phyloP scores from a whole-genome alignment of 2,888 invertebrate species.

The Trilocha varians region DNA sequence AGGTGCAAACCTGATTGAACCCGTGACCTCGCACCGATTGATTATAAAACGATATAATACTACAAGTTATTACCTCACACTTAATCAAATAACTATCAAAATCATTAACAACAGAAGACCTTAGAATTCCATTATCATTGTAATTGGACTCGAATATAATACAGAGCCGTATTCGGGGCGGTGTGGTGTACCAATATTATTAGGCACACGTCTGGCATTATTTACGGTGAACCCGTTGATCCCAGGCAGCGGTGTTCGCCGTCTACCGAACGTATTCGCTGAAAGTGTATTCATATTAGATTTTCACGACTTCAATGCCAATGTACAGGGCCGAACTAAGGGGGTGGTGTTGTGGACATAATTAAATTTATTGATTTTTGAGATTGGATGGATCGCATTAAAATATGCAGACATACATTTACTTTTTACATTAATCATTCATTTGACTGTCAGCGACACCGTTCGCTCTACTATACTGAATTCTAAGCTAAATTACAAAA shows the following conservation, averaged over 20 bases:
- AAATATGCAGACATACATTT: no score
- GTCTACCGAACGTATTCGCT: constrained; percentile 48
- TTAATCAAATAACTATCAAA: constrained; percentile 1
- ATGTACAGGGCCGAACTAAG: constrained; percentile 7
- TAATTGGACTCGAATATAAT: not conserved
- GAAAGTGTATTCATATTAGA: constrained; percentile 70
- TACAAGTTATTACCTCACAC: no score
- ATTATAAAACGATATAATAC: no score
- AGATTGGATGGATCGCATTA: no score
- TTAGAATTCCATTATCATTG: not conserved
- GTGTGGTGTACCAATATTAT: constrained; percentile 28
- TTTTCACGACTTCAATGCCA: constrained; percentile 59
- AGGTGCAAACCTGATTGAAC: no score
- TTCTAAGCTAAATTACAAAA: no score
- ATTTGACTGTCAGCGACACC: no score
- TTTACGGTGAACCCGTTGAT: constrained; percentile 39
- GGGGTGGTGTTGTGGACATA: not conserved
- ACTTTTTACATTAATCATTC: no score
- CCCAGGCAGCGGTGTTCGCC: constrained; percentile 38
- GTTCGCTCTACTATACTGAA: no score
- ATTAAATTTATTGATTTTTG: no score
- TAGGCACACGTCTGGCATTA: constrained; percentile 39
- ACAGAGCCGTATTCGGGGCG: not conserved
- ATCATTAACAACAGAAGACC: no score
- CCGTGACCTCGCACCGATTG: no score